Evolutionary conservation across 2,113 vertebrate species (phyloP), one percentile per base, ranked within the genome.

Genomic region (Emydocephalus ijimae): DNA sequence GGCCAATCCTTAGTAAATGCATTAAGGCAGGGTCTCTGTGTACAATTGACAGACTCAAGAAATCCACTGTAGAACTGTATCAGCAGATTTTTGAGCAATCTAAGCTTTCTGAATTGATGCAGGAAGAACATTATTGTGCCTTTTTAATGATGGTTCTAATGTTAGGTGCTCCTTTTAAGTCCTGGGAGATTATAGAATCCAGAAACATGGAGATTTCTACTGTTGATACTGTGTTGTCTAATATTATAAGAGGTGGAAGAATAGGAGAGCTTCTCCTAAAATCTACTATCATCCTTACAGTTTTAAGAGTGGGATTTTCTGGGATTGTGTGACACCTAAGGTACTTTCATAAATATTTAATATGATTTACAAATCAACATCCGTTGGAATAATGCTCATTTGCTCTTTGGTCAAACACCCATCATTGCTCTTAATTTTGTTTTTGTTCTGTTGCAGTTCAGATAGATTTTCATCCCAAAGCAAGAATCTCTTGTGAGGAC

Each of bases 401-500:
- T 85, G 34, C 24, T 56, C 81, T 1, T n/a, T 87, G 2, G 4
- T 3, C 69, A 39, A 74, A 12, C 11, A 15, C 39, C 45, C 18
- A 92, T 56, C 6, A 89, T 64, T 59, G 11, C 26, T 52, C 34
- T 9, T 59, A n/a, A 52, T 50, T 4, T 74, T 90, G 88, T 21
- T 61, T 89, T 92, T 6, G 11, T 1, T 61, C 50, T 3, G 6
- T n/a, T 26, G 50, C 88, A 93, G 94, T 95, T 57, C 91, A 94
- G 43, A 86, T 97, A 87, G 7, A 20, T 15, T 34, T 93, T 45
- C 2, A 24, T 4, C 0, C 8, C 0, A 48, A 34, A 34, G 87
- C 88, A 11, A 59, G 4, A 1, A 85, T 93, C 18, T 94, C 94
- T 18, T 96, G 97, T 56, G 96, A 96, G 7, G 96, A 96, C 43